These are phyloP conservation scores for Myxocyprinus asiaticus DNA, from an alignment of 2,113 vertebrate genomes.

Conservation along the genomic window DNA sequence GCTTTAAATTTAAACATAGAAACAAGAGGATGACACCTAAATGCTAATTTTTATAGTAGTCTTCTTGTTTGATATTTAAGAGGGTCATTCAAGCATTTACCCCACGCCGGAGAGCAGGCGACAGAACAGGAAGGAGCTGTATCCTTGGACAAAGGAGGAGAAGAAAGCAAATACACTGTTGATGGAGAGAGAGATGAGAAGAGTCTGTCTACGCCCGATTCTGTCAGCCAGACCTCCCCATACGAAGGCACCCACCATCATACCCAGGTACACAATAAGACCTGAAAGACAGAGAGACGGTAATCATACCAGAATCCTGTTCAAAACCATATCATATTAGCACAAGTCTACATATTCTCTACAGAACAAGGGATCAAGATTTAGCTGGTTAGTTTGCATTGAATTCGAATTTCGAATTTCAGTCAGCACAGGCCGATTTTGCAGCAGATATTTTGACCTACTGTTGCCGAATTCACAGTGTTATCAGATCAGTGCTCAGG, in stretches of 20 bases:
- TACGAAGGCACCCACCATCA: slow-evolving; percentile 97
- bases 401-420: too few species aligned
- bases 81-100: slow-evolving; percentile 68
- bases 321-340: too few species aligned
- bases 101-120: slow-evolving; percentile 92
- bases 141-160: slow-evolving; percentile 98
- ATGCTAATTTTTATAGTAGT: not conserved
- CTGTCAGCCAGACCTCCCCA: slow-evolving; percentile 95
- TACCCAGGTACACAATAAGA: slow-evolving; percentile 92
- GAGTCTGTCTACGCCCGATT: slow-evolving; percentile 90
- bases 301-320: too few species aligned
- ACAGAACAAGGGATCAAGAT: too few species aligned
- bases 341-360: too few species aligned
- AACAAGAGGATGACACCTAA: not conserved
- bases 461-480: too few species aligned
- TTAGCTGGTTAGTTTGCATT: not conserved
- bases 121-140: slow-evolving; percentile 95
- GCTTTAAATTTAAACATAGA: not conserved
- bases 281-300: slow-evolving; percentile 68
- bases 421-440: too few species aligned
- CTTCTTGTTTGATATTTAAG: too few species aligned
- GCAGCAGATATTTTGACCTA: too few species aligned
- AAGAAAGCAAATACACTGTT: slow-evolving; percentile 98
- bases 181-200: slow-evolving; percentile 96
- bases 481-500: too few species aligned